phyloP scores from a whole-genome alignment of 92 coral and sea anemone genomes.

The Epizoanthus stellaris region DNA sequence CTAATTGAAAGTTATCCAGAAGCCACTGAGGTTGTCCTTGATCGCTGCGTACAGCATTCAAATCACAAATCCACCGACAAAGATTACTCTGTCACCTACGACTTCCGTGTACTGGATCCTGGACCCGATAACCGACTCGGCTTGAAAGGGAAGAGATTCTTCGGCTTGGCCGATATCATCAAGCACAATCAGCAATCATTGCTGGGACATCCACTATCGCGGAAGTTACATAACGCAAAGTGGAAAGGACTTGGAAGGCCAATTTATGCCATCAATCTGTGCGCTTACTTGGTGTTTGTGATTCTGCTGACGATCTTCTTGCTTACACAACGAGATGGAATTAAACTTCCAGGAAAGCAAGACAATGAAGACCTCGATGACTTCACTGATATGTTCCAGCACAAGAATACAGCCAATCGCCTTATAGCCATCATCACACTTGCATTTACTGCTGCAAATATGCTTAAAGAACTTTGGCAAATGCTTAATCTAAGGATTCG shows the following conservation, averaged over 20 bases:
- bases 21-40: slow-evolving; percentile 74
- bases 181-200: slow-evolving; percentile 67
- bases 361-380: background rate
- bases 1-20: slow-evolving; percentile 76
- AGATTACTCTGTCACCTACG: slow-evolving; percentile 75
- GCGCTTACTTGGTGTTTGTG: slow-evolving; percentile 56
- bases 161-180: slow-evolving; percentile 64
- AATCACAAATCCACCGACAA: slow-evolving; percentile 60
- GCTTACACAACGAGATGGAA: slow-evolving; percentile 46
- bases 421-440: slow-evolving; percentile 42
- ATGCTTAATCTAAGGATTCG: slow-evolving; percentile 48
- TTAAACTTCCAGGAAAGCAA: slow-evolving; percentile 30
- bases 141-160: slow-evolving; percentile 54
- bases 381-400: slow-evolving; percentile 16
- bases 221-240: slow-evolving; percentile 59
- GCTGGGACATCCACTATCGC: slow-evolving; percentile 81
- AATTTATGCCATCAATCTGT: slow-evolving; percentile 52
- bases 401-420: background rate
- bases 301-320: slow-evolving; percentile 55
- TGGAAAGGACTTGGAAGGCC: slow-evolving; percentile 74
- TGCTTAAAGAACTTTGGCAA: slow-evolving; percentile 78
- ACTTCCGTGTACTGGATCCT: slow-evolving; percentile 78
- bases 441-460: slow-evolving; percentile 50
- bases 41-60: slow-evolving; percentile 67
- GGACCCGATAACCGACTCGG: slow-evolving; percentile 71